Evolutionary conservation across 2,113 vertebrate genomes (phyloP).

Genomic region (Tretioscincus oriximinensis): DNA sequence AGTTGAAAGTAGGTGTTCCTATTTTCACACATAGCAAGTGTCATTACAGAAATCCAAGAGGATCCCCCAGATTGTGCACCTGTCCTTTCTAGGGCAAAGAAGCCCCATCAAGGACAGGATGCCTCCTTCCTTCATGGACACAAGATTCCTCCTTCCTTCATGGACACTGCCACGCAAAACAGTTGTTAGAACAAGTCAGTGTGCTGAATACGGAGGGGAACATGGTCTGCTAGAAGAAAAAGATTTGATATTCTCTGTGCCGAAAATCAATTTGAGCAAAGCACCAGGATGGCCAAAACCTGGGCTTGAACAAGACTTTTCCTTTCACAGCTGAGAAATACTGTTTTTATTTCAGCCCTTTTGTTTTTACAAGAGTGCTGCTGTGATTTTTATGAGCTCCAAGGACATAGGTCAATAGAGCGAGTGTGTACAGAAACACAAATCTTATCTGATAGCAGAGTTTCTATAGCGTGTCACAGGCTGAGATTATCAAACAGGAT

Average conservation of each 20-base stretch:
- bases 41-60: too few relatives aligned
- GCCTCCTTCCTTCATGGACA: too few relatives aligned
- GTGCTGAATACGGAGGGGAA: not conserved
- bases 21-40: too few relatives aligned
- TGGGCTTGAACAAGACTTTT: not conserved
- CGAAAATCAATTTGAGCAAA: not conserved
- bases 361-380: not conserved
- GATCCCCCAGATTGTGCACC: too few relatives aligned
- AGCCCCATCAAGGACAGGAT: too few relatives aligned
- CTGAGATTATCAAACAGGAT: too few relatives aligned
- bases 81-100: too few relatives aligned
- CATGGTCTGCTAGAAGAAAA: not conserved
- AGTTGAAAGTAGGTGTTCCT: too few relatives aligned
- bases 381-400: conserved; percentile 4
- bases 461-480: not conserved
- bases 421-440: conserved; percentile 1
- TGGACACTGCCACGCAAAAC: not conserved
- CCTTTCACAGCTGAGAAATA: not conserved
- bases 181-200: not conserved
- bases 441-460: not conserved
- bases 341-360: not conserved
- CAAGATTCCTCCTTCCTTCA: too few relatives aligned
- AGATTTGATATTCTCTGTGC: not conserved
- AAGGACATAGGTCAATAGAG: not conserved
- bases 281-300: not conserved